Evolutionary conservation across 1,140 invertebrate species (phyloP).

Genomic region (Cotesia typhae): DNA sequence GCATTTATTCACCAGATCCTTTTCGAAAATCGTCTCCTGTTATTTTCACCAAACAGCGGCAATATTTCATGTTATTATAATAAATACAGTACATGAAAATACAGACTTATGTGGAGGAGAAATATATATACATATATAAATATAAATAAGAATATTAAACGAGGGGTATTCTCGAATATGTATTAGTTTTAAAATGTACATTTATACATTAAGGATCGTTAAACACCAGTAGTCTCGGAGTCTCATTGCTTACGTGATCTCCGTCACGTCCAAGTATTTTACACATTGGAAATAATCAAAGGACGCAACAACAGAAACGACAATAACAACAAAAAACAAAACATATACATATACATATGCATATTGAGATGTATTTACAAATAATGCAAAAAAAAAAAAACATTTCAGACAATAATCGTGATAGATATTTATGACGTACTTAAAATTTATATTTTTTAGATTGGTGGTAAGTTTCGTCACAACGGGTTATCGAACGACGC

Average conservation of each 20-base stretch:
- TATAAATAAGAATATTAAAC: no score
- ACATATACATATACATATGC: background rate
- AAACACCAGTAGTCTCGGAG: background rate
- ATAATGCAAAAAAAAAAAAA: no score
- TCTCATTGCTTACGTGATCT: constrained; percentile 15
- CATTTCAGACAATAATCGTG: no score
- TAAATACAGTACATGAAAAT: background rate
- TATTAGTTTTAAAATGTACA: background rate
- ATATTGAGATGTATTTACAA: background rate
- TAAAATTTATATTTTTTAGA: constrained; percentile 5
- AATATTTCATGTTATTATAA: background rate
- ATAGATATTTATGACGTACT: constrained; percentile 6
- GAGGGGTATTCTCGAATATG: background rate
- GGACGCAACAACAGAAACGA: background rate
- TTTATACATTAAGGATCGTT: background rate
- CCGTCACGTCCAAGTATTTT: constrained; percentile 10
- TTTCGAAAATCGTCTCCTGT: constrained; percentile 30
- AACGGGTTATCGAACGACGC: constrained; percentile 17
- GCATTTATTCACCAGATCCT: constrained; percentile 18
- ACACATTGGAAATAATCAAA: background rate
- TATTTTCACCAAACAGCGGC: constrained; percentile 18
- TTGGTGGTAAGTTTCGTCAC: constrained; percentile 11
- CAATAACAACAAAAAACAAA: background rate
- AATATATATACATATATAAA: background rate
- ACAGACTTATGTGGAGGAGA: background rate